Percentiles rank a stretch among this genome's conserved stretches.
Conservation (phyloP, 2,113 vertebrate genomes). For the Ophthalmolycus amberensis region DNA sequence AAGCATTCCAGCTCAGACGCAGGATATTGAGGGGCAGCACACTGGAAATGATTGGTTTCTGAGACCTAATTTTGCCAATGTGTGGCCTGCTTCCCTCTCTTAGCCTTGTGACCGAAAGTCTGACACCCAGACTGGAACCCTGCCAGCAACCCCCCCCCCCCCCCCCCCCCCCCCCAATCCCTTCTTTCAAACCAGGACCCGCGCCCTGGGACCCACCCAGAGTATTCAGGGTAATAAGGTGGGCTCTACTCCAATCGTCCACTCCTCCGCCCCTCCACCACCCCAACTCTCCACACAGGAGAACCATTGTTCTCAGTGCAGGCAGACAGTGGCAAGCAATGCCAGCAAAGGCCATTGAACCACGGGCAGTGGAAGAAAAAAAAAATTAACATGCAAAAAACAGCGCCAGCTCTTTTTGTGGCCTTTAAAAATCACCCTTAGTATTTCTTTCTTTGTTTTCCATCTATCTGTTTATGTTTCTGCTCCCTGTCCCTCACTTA, state of each 20-base stretch:
- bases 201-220: slow-evolving; percentile 55
- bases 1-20: slow-evolving; percentile 57
- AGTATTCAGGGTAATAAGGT: slow-evolving; percentile 66
- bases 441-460: slow-evolving; percentile 43
- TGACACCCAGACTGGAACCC: slow-evolving; percentile 44
- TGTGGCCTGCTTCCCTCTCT: slow-evolving; percentile 53
- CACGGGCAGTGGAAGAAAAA: slow-evolving; percentile 60
- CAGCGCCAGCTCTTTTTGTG: slow-evolving; percentile 59
- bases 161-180: background rate
- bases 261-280: slow-evolving; percentile 62
- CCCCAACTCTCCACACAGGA: slow-evolving; percentile 74
- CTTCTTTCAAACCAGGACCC: slow-evolving; percentile 44
- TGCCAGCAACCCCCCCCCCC: background rate
- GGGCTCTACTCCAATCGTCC: slow-evolving; percentile 65
- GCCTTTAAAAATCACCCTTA: slow-evolving; percentile 45
- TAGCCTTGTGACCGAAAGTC: slow-evolving; percentile 60
- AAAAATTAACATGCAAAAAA: slow-evolving; percentile 77
- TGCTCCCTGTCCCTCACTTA: slow-evolving; percentile 11
- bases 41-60: slow-evolving; percentile 68
- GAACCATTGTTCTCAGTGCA: slow-evolving; percentile 79
- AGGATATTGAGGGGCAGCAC: slow-evolving; percentile 55
- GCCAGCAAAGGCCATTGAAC: slow-evolving; percentile 74
- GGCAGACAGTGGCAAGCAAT: slow-evolving; percentile 73
- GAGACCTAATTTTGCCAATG: slow-evolving; percentile 49
- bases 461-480: slow-evolving; percentile 23